Evolutionary conservation across 2,113 vertebrate species (phyloP), one percentile per base, ranked within the genome.

Genomic region (Oreochromis tanganicae): DNA sequence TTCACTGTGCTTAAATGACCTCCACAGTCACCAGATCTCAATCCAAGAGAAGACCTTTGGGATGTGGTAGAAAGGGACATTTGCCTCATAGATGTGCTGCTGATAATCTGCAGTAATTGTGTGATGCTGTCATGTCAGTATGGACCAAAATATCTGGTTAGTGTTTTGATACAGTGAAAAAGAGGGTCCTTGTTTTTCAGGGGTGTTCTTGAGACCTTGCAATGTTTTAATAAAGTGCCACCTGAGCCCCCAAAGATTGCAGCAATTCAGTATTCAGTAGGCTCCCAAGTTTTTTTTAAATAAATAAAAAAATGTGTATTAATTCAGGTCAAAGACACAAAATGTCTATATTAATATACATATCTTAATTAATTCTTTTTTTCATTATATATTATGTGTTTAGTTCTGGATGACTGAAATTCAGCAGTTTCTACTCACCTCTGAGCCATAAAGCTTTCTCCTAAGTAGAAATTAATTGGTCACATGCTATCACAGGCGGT

Each of bases 401-500:
- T 81, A 81, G 78, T 85, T 91, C 80, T 82, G 84, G 75, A 9
- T 81, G 81, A 81, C 68, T 85, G 38, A 86, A 50, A 81, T 56
- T 85, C 27, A 82, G 29, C 36, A 68, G 56, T 86, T 85, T 19
- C 80, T 81, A 55, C 52, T 54, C 48, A 24, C 34, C 41, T 32
- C 4, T 9, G 50, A 9, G 11, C 41, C 48, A 71, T 75, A 84
- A 50, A 82, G 43, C 57, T 55, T 29, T 56, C 71, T 32, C 71
- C 71, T 78, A 32, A 78, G 24, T 17, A 19, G 46, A 6, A 61
- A 7, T 75, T 82, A 71, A 46, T 14, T 4, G 24, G 84, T 93
- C 93, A 94, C 88, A 83, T 85, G 85, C 50, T 54, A 13, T 82
- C 88, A 83, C 80, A 36, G 32, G 84, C 36, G 5, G 91, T 90